Evolutionary conservation across 2,113 vertebrate genomes (phyloP).

Genomic region (Riparia riparia): DNA sequence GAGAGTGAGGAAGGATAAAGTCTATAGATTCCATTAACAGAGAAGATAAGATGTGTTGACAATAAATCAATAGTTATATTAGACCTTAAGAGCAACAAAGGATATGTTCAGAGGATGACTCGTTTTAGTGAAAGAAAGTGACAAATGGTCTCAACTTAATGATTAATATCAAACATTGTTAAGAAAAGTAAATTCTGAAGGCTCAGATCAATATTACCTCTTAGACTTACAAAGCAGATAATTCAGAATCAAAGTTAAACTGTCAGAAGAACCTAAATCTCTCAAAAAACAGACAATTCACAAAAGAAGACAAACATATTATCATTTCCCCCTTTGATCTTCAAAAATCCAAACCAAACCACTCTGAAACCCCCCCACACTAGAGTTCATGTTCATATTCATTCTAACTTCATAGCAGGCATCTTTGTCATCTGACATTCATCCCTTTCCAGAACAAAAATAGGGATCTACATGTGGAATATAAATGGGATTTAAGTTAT

Average conservation of each 20-base stretch:
- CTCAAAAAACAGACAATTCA: neutral
- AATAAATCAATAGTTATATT: slow-evolving; percentile 34
- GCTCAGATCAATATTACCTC: neutral
- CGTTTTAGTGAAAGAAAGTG: slow-evolving; percentile 1
- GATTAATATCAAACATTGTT: slow-evolving; percentile 15
- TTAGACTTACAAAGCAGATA: neutral
- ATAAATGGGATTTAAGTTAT: neutral
- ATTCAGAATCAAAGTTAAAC: neutral
- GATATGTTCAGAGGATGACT: neutral
- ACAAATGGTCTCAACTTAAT: slow-evolving; percentile 15
- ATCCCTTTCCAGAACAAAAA: neutral
- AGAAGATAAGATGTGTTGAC: neutral
- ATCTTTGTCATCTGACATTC: neutral
- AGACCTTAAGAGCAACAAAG: slow-evolving; percentile 13
- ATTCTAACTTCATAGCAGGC: neutral
- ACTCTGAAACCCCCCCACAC: neutral
- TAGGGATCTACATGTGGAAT: neutral
- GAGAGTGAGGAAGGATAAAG: neutral
- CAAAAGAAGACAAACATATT: neutral
- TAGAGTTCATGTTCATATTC: neutral
- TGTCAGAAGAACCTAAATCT: neutral
- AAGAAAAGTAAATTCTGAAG: neutral
- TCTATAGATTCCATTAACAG: neutral
- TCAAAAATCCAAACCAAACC: neutral
- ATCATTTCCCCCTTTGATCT: neutral